A percentile compares a stretch with the other conserved stretches of the same genome.
Evolutionary conservation across 2,113 vertebrate genomes (phyloP).

Genomic region (Saguinus midas): DNA sequence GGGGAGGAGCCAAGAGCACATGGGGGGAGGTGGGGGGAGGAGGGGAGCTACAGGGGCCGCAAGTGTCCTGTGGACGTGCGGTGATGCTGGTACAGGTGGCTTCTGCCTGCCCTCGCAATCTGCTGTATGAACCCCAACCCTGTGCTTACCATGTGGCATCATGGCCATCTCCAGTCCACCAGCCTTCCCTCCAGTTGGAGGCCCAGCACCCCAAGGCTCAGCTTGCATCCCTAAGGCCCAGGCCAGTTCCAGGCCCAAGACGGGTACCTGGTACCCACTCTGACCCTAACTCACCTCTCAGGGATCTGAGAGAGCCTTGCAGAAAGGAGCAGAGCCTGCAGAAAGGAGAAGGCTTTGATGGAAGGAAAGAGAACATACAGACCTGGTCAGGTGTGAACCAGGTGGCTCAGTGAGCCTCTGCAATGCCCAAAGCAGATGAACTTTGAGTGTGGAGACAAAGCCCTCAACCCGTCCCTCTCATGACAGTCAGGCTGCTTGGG

Average conservation of each 20-base stretch:
- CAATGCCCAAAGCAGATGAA: not conserved
- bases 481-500: not conserved
- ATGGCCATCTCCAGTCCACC: not conserved
- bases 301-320: not conserved
- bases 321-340: not conserved
- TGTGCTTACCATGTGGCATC: not conserved
- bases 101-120: not conserved
- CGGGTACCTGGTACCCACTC: not conserved
- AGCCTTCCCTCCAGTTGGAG: not conserved
- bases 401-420: not conserved
- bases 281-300: not conserved
- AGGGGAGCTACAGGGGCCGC: not conserved
- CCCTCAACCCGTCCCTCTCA: not conserved
- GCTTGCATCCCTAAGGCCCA: not conserved
- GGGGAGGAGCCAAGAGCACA: not conserved
- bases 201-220: not conserved
- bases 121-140: not conserved
- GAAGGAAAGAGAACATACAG: not conserved
- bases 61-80: fast-evolving
- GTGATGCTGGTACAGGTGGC: not conserved
- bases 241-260: not conserved
- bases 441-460: not conserved
- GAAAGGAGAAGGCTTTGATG: not conserved
- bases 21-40: not conserved
- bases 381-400: not conserved